Evolutionary conservation across 2,888 invertebrate species (phyloP), one percentile per base, ranked within the genome.

Genomic region (Aleiodes leptofemur): DNA sequence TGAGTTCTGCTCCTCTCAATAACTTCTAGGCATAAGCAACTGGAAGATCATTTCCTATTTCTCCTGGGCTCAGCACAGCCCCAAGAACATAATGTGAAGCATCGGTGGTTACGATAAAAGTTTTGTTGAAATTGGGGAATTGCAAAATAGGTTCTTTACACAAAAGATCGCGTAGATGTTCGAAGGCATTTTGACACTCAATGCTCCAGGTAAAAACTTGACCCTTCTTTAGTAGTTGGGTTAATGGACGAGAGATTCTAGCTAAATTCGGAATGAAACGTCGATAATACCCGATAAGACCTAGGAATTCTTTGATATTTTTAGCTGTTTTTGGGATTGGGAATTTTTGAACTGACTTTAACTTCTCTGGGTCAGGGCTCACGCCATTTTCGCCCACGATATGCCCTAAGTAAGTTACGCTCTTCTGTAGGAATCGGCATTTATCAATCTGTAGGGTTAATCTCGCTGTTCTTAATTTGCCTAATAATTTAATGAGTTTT

Each of bases 31-130:
- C 8, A 38, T 83, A 88, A 7, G 85, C 83, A 8, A 87, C 80
- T 13, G 87, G 86, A n/a, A 82, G 75, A 55, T 88, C 88, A 0
- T 80, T 72, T 0, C 64, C 61, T 38, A 55, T 16, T 16, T 38
- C 38, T 4, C 13, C 11, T 38, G 55, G 69, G 14, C 38, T 55
- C 16, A 69, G 31, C 14, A 69, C 55, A 3, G 55, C 56, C 1
- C 69, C 55, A 13, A 55, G 0, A 5, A 14, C 69, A 16, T 16
- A 11, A 11, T 11, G 55, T 9, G 69, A 56, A 0, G 69, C 55
- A 55, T 69, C 55, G 8, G 69, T 69, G 1, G 69, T 51, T 4
- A 68, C 6, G 5, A 31, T 29, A 13, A 69, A 69, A 38, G 6
- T 16, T 13, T 61, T 31, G 1, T 31, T 7, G 14, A 14, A 61